phyloP scores from a whole-genome alignment of 2,888 invertebrate genomes.

The Bedellia somnulentella region DNA sequence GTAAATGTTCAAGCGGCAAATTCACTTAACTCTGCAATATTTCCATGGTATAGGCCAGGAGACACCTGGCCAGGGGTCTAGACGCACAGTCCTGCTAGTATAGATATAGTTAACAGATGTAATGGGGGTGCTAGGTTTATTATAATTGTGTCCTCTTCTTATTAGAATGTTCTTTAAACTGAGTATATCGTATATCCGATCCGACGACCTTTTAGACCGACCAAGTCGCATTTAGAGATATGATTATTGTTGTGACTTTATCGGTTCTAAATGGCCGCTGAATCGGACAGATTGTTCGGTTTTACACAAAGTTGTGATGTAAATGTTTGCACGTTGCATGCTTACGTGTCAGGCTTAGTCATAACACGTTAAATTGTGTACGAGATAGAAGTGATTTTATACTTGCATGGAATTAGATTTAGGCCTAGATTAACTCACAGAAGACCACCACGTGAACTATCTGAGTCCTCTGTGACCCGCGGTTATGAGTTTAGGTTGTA shows the following conservation, averaged over 20 bases:
- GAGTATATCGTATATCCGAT: no score
- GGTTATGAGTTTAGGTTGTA: no score
- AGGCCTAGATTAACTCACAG: constrained; percentile 31
- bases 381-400: constrained; percentile 19
- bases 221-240: no score
- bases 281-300: no score
- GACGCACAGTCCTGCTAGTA: constrained; percentile 12
- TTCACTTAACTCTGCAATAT: constrained; percentile 9
- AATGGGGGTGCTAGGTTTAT: constrained; percentile 21
- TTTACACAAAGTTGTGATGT: no score
- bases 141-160: constrained; percentile 19
- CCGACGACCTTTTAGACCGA: no score
- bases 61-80: constrained; percentile 6
- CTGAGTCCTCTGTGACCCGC: no score
- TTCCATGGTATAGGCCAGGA: constrained; percentile 5
- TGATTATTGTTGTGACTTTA: no score
- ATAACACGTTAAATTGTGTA: constrained; percentile 22
- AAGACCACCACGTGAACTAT: no score
- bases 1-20: constrained; percentile 13
- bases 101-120: constrained; percentile 11
- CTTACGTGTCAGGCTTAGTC: constrained; percentile 18
- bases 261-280: no score
- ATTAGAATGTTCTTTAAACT: no score
- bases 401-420: constrained; percentile 40
- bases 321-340: constrained; percentile 27